These are phyloP conservation scores for Andrena praecox DNA, from an alignment of 2,888 invertebrate genomes.

Conservation along the genomic window DNA sequence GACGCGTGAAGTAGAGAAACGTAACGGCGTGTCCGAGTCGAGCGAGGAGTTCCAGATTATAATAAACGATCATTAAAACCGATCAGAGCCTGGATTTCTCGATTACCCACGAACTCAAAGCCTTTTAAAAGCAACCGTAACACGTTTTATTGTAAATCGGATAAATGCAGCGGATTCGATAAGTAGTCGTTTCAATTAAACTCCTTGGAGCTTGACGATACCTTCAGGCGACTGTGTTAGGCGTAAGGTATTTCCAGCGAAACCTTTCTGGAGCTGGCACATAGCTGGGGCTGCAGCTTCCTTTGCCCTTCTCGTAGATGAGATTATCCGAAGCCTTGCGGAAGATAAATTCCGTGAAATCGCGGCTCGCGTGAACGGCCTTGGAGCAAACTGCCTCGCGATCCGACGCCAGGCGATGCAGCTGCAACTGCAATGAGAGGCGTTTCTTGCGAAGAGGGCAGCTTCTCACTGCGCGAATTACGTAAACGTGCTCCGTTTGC, in stretches of 20 bases:
- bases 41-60: too few species aligned
- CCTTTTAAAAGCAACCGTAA: too few species aligned
- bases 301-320: constrained; percentile 71
- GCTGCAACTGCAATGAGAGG: constrained; percentile 19
- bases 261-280: constrained; percentile 58
- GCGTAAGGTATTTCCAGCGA: constrained; percentile 62
- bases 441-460: constrained; percentile 55
- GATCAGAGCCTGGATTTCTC: too few species aligned
- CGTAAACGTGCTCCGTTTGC: constrained; percentile 65
- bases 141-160: too few species aligned
- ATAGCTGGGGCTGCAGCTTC: constrained; percentile 66
- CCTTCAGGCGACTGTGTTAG: constrained; percentile 18
- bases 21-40: too few species aligned
- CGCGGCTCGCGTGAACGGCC: constrained; percentile 32
- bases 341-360: constrained; percentile 43
- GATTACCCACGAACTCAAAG: too few species aligned
- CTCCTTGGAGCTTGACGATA: background rate
- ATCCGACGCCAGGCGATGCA: constrained; percentile 15
- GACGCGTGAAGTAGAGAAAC: too few species aligned
- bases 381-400: constrained; percentile 35
- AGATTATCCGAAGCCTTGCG: constrained; percentile 72
- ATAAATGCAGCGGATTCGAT: too few species aligned
- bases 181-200: background rate
- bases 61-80: too few species aligned
- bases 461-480: constrained; percentile 61